Percentiles rank a stretch among this genome's conserved stretches.
phyloP scores from a whole-genome alignment of 2,888 invertebrate species.

The Parthenolecanium corni region DNA sequence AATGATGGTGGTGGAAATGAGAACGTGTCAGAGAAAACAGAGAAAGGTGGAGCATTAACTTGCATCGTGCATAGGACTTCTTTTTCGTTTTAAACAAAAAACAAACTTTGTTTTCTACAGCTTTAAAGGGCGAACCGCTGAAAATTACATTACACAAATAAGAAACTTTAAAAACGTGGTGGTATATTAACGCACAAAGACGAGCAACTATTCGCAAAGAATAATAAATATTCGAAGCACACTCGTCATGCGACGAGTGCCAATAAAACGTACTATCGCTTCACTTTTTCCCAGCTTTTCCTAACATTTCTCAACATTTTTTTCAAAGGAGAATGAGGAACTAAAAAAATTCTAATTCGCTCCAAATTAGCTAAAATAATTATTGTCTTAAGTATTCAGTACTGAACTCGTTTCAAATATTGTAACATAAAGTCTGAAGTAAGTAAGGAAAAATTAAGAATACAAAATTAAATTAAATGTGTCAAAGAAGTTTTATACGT shows the following conservation, averaged over 20 bases:
- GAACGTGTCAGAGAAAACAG: constrained; percentile 5
- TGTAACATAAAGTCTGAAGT: too few species aligned
- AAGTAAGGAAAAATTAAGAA: too few species aligned
- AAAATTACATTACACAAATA: constrained; percentile 27
- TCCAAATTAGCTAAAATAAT: not conserved
- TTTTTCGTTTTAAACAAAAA: constrained; percentile 16
- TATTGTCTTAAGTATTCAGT: not conserved
- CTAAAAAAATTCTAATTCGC: not conserved
- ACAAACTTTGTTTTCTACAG: constrained; percentile 18
- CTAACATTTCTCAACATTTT: not conserved
- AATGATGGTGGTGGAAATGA: not conserved
- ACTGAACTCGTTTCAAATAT: too few species aligned
- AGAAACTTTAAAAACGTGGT: constrained; percentile 25
- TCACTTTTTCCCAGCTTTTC: too few species aligned
- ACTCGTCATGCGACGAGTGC: not conserved
- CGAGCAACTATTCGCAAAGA: constrained; percentile 7
- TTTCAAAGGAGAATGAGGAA: not conserved
- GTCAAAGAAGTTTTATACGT: too few species aligned
- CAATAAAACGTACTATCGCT: too few species aligned
- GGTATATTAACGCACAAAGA: constrained; percentile 17
- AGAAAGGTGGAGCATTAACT: constrained; percentile 14
- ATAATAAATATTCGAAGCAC: constrained; percentile 13
- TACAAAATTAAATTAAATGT: too few species aligned
- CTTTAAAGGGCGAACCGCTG: constrained; percentile 17
- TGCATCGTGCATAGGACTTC: constrained; percentile 27